These are phyloP conservation scores for Lypha dubia DNA, from an alignment of 2,888 invertebrate species.

Conservation along the genomic window DNA sequence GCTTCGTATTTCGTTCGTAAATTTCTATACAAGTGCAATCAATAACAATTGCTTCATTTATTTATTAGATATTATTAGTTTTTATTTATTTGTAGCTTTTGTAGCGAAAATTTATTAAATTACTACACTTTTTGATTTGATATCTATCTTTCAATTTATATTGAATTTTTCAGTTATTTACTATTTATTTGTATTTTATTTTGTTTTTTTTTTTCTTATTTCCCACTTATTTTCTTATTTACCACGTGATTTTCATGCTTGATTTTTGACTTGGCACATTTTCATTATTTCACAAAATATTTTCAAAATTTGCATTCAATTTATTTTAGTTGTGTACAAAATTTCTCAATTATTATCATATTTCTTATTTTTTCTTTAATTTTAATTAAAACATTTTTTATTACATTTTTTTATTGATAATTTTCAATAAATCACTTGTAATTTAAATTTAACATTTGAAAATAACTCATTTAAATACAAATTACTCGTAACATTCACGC, in stretches of 20 bases:
- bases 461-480: conserved; percentile 19
- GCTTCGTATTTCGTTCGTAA: no score
- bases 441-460: not conserved
- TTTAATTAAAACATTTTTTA: not conserved
- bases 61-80: no score
- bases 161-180: not conserved
- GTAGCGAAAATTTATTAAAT: no score
- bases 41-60: no score
- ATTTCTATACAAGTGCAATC: no score
- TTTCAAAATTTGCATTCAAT: not conserved
- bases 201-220: not conserved
- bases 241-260: not conserved
- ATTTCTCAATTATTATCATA: not conserved
- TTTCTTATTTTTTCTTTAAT: not conserved
- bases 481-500: conserved; percentile 30
- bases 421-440: conserved; percentile 8
- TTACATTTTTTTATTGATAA: conserved; percentile 9
- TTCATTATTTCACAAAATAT: not conserved
- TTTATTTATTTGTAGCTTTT: no score
- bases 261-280: not conserved
- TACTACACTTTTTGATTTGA: no score
- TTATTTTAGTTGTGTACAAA: not conserved
- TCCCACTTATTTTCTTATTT: not conserved
- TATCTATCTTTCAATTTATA: not conserved
- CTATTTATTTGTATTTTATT: not conserved